Evolutionary conservation across 1,140 invertebrate genomes (phyloP), one percentile per base, ranked within the genome.

Genomic region (Listronotus bonariensis): DNA sequence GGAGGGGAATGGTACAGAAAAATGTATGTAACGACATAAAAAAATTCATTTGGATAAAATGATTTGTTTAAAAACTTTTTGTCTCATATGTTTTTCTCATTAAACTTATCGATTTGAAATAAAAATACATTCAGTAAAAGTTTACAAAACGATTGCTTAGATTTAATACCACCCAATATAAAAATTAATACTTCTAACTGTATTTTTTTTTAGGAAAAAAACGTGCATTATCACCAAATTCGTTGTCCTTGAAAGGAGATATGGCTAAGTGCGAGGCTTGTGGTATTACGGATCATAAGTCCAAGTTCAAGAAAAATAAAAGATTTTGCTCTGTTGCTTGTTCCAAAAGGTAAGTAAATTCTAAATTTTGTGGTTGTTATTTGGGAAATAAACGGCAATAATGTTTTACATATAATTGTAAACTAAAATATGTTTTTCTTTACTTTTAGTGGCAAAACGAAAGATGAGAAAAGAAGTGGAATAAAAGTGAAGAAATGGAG

Each of bases 241-340:
- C 66, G 18, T 68, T 68, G 20, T 72, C 70, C 32, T 65, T 69
- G 26, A 74, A 76, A 69, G 73, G 77, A 70, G 85, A 87, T 57
- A 79, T 83, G 70, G 84, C 81, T 0, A 91, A 89, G 70, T 95
- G 92, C 73, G 92, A 93, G 77, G 83, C 84, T 42, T 95, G 92
- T 76, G 89, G 90, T 38, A 91, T 87, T 58, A 81, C 88, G 12
- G 89, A 90, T 68, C 81, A 87, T 48, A 85, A 84, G 54, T 78
- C 84, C 0, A 92, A 91, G 72, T 86, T 92, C 60, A 88, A 88
- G 68, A 90, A 91, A 59, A 84, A 86, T 38, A 92, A 92, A 74
- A 80, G 89, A 45, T 94, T 91, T 71, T 95, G 92, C 73, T 91
- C 90, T 2, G 82, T 86, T 9, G 78, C 83, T n/a, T 92, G 91